Percentiles rank a stretch among this genome's conserved stretches.
Evolutionary conservation across 2,888 invertebrate species (phyloP).

Genomic region (Drosophila ezoana): DNA sequence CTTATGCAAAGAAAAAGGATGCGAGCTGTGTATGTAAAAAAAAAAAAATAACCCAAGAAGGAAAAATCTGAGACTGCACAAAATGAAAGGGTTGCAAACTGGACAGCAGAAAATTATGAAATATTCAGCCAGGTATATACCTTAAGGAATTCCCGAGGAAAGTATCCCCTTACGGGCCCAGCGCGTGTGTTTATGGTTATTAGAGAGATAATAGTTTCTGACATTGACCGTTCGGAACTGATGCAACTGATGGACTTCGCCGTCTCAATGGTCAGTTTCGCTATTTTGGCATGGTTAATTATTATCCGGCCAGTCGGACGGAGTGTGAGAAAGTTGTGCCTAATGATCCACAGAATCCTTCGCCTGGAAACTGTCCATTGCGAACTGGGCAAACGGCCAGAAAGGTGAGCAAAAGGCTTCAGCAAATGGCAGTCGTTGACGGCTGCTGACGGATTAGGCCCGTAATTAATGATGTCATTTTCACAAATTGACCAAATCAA

Average conservation of each 20-base stretch:
- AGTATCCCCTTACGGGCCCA: constrained; percentile 76
- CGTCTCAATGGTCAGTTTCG: constrained; percentile 81
- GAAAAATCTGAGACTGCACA: constrained; percentile 17
- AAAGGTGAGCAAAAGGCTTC: constrained; percentile 60
- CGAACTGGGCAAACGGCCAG: constrained; percentile 34
- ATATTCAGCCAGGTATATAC: constrained; percentile 50
- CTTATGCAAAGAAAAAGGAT: constrained; percentile 73
- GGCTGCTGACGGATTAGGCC: constrained; percentile 79
- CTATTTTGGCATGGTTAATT: constrained; percentile 83
- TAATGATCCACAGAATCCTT: constrained; percentile 53
- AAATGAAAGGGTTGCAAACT: constrained; percentile 63
- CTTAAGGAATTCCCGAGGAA: constrained; percentile 61
- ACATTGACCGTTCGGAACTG: constrained; percentile 70
- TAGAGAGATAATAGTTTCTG: constrained; percentile 82
- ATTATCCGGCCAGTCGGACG: constrained; percentile 58
- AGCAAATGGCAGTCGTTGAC: constrained; percentile 48
- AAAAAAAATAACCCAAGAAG: constrained; percentile 13
- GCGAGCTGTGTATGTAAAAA: constrained; percentile 30
- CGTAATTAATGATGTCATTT: constrained; percentile 79
- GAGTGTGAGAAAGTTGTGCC: constrained; percentile 80
- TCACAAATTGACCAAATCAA: constrained; percentile 65
- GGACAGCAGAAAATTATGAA: constrained; percentile 67
- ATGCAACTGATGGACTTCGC: constrained; percentile 35
- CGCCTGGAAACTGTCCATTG: constrained; percentile 8
- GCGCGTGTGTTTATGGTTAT: constrained; percentile 83